These are phyloP conservation scores for Catocala nupta DNA, from an alignment of 2,888 invertebrate species.

Conservation along the genomic window DNA sequence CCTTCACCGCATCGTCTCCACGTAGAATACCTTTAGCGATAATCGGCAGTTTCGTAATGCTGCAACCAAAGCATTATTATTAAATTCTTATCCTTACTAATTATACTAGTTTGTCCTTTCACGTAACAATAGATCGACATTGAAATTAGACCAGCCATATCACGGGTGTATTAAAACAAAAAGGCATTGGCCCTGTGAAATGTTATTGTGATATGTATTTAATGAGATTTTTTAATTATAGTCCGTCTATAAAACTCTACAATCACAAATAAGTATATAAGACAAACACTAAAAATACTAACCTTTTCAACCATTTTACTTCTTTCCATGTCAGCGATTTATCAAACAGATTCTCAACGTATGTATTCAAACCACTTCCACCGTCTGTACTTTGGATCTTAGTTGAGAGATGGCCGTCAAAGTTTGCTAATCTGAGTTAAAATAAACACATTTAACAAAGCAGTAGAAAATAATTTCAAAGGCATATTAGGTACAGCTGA, in stretches of 20 bases:
- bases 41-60: constrained; percentile 92
- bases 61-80: constrained; percentile 57
- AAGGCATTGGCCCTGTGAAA: too few species aligned
- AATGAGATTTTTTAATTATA: too few species aligned
- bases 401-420: constrained; percentile 86
- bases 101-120: too few species aligned
- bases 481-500: too few species aligned
- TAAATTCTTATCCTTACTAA: background rate
- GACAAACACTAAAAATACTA: constrained; percentile 18
- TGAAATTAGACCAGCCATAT: too few species aligned
- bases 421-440: constrained; percentile 91
- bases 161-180: too few species aligned
- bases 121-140: too few species aligned
- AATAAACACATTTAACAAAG: background rate
- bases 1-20: constrained; percentile 94
- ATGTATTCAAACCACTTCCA: constrained; percentile 93
- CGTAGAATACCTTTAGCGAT: constrained; percentile 95
- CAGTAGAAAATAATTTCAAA: too few species aligned
- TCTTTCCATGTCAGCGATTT: constrained; percentile 95
- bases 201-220: too few species aligned
- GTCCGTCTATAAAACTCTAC: background rate
- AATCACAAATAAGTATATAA: background rate
- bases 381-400: constrained; percentile 81
- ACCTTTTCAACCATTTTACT: constrained; percentile 94
- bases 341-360: constrained; percentile 93